Conservation (phyloP, 2,888 invertebrate genomes). For the Agapostemon virescens region DNA sequence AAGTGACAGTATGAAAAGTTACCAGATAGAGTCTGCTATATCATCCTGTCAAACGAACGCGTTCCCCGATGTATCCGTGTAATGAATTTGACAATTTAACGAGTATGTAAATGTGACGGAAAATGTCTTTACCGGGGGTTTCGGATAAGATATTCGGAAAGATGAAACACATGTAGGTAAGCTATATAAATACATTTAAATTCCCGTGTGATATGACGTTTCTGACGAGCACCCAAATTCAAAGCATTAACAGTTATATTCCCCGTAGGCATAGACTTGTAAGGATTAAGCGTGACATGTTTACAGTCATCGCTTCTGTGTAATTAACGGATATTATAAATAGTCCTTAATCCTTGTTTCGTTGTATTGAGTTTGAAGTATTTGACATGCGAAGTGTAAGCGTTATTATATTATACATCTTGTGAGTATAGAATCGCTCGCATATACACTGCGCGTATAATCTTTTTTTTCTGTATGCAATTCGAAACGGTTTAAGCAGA, state of each 20-base stretch:
- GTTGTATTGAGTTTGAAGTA: background rate
- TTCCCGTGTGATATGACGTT: slow-evolving; percentile 15
- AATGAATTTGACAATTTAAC: slow-evolving; percentile 47
- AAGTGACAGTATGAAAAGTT: slow-evolving; percentile 55
- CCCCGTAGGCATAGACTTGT: slow-evolving; percentile 10
- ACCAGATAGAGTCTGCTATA: slow-evolving; percentile 69
- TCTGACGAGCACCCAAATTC: slow-evolving; percentile 24
- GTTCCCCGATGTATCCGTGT: slow-evolving; percentile 52
- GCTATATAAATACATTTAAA: background rate
- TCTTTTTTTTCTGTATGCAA: background rate
- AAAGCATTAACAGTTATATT: slow-evolving; percentile 34
- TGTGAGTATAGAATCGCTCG: slow-evolving; percentile 4
- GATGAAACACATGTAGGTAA: slow-evolving; percentile 49
- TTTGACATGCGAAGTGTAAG: background rate
- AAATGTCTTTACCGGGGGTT: slow-evolving; percentile 38
- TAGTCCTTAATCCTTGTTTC: background rate
- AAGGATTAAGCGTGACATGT: slow-evolving; percentile 19
- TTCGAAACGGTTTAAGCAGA: background rate
- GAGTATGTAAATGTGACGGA: slow-evolving; percentile 49
- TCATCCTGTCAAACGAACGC: slow-evolving; percentile 66
- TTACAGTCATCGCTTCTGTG: slow-evolving; percentile 29
- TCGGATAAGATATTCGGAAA: slow-evolving; percentile 33
- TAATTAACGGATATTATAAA: slow-evolving; percentile 16
- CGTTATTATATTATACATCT: background rate
- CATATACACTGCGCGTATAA: background rate